phyloP scores from a whole-genome alignment of 2,888 invertebrate species.

The Drosophila tanythrix region DNA sequence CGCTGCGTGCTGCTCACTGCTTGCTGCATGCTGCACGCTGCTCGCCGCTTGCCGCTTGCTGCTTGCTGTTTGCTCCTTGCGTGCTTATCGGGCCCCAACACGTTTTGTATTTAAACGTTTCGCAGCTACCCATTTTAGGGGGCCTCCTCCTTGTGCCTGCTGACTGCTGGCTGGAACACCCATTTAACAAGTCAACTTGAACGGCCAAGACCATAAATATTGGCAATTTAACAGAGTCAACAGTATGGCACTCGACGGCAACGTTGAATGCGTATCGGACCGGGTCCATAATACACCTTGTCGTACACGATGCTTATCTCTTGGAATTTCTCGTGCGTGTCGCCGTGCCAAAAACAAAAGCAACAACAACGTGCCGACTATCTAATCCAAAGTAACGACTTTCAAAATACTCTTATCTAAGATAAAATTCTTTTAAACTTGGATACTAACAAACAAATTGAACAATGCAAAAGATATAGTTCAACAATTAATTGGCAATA shows the following conservation, averaged over 20 bases:
- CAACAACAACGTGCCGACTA: slow-evolving; percentile 21
- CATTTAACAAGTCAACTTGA: slow-evolving; percentile 85
- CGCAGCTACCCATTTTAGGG: slow-evolving; percentile 69
- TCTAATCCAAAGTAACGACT: slow-evolving; percentile 7
- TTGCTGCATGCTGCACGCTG: slow-evolving; percentile 1
- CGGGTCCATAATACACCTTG: slow-evolving; percentile 85
- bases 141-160: slow-evolving; percentile 35
- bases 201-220: slow-evolving; percentile 85
- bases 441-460: background rate
- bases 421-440: background rate
- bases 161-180: slow-evolving; percentile 74
- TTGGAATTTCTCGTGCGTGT: slow-evolving; percentile 80
- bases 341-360: slow-evolving; percentile 77
- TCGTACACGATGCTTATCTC: slow-evolving; percentile 85
- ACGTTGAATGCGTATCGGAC: slow-evolving; percentile 41
- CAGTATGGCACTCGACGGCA: slow-evolving; percentile 76
- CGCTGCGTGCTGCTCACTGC: background rate
- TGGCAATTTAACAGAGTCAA: slow-evolving; percentile 81
- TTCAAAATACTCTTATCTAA: slow-evolving; percentile 20
- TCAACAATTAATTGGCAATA: background rate
- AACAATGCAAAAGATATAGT: background rate
- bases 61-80: slow-evolving; percentile 38
- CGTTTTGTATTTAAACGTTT: slow-evolving; percentile 80
- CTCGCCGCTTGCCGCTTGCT: slow-evolving; percentile 7
- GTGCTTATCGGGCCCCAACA: slow-evolving; percentile 69